Conservation (phyloP, 2,113 vertebrate genomes). For the Sula dactylatra region DNA sequence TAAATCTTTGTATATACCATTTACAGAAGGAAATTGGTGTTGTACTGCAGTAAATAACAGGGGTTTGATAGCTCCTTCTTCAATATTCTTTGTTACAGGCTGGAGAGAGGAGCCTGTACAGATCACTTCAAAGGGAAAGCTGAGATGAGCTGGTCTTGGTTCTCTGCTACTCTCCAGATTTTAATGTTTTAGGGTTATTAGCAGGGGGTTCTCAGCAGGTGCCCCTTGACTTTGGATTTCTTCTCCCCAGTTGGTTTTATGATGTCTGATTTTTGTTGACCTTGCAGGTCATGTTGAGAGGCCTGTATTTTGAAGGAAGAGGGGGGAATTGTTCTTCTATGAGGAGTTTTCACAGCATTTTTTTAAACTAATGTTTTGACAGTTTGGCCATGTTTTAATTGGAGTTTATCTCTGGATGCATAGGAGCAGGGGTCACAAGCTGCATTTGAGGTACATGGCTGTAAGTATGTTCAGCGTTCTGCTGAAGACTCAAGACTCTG, state of each 20-base stretch:
- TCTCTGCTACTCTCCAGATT: background rate
- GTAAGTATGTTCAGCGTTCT: background rate
- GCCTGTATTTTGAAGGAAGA: background rate
- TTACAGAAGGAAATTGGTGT: background rate
- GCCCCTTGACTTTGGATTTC: background rate
- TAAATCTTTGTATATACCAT: background rate
- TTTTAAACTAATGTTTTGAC: background rate
- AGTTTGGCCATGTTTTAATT: background rate
- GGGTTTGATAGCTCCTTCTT: background rate
- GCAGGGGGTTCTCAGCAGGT: background rate
- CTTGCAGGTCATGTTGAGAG: background rate
- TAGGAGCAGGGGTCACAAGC: background rate
- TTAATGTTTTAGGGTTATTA: background rate
- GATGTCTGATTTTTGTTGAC: background rate
- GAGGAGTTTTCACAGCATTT: background rate
- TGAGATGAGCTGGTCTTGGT: background rate
- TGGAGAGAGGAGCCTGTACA: background rate
- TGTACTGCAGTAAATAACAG: background rate
- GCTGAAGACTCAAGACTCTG: background rate
- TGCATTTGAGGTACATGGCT: background rate
- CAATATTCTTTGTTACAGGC: background rate
- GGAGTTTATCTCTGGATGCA: background rate
- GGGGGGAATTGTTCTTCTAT: background rate
- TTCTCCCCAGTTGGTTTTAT: background rate
- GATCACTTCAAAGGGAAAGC: background rate